phyloP scores from a whole-genome alignment of 2,888 invertebrate genomes.

The Anaspis maculata region DNA sequence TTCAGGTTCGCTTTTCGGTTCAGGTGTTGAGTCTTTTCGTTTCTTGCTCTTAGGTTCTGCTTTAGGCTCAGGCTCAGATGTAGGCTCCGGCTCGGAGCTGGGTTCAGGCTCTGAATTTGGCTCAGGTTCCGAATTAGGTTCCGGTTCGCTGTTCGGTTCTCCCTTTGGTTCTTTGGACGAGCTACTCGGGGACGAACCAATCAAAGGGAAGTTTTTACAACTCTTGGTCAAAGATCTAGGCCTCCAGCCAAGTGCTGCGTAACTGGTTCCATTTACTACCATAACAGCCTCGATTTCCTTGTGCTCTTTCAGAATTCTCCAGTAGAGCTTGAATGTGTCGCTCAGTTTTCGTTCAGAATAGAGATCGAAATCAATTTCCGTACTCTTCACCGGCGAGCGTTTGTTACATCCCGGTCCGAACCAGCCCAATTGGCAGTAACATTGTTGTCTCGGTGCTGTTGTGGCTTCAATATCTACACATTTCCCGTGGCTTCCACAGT shows the following conservation, averaged over 20 bases:
- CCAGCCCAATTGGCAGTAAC: slow-evolving; percentile 87
- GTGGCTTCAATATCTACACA: slow-evolving; percentile 78
- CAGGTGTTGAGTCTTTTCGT: slow-evolving; percentile 39
- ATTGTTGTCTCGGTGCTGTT: slow-evolving; percentile 71
- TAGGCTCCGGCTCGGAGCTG: slow-evolving; percentile 31
- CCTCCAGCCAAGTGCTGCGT: slow-evolving; percentile 88
- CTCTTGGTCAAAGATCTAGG: slow-evolving; percentile 64
- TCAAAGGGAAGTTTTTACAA: slow-evolving; percentile 73
- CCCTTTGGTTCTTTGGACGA: slow-evolving; percentile 16
- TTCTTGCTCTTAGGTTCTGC: no score
- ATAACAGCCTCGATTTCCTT: slow-evolving; percentile 84
- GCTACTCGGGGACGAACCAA: slow-evolving; percentile 30
- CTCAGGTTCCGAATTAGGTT: slow-evolving; percentile 38
- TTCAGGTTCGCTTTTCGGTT: slow-evolving; percentile 26
- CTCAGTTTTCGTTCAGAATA: slow-evolving; percentile 67
- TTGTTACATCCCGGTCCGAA: slow-evolving; percentile 78
- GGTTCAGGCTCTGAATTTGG: slow-evolving; percentile 15
- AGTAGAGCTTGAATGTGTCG: slow-evolving; percentile 70
- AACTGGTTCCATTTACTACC: slow-evolving; percentile 81
- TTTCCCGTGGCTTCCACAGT: slow-evolving; percentile 80
- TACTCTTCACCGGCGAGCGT: slow-evolving; percentile 68
- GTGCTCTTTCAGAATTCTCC: slow-evolving; percentile 74
- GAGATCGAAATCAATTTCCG: slow-evolving; percentile 60
- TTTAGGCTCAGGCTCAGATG: slow-evolving; percentile 37
- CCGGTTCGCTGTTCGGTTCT: slow-evolving; percentile 25